Evolutionary conservation across 1,140 invertebrate species (phyloP).

Genomic region (Rhyzopertha dominica): DNA sequence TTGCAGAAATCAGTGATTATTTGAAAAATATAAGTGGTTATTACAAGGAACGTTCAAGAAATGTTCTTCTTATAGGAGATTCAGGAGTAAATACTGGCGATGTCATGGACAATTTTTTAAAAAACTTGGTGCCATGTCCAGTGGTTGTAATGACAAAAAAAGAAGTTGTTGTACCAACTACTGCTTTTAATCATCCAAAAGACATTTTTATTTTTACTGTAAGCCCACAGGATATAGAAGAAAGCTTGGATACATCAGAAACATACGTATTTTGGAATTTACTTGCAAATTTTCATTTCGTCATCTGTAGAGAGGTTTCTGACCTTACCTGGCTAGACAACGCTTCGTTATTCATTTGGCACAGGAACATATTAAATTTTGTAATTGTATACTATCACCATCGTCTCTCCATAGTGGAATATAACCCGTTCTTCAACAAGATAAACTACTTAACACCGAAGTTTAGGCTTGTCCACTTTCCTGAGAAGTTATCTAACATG

Average conservation of each 20-base stretch:
- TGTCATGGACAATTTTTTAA: too few relatives aligned
- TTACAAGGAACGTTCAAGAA: too few relatives aligned
- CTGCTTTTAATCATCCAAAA: too few relatives aligned
- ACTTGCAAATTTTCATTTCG: conserved; percentile 2
- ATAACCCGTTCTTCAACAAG: conserved; percentile 1
- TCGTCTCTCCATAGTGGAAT: not conserved
- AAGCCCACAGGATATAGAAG: not conserved
- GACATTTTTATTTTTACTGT: not conserved
- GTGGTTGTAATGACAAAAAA: too few relatives aligned
- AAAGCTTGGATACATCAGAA: conserved; percentile 1
- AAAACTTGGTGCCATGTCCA: not conserved
- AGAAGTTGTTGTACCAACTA: too few relatives aligned
- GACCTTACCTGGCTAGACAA: conserved; percentile 1
- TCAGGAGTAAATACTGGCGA: too few relatives aligned
- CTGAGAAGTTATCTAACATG: conserved; percentile 9
- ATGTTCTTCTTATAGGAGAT: too few relatives aligned
- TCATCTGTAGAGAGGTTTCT: not conserved
- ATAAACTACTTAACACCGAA: conserved; percentile 1
- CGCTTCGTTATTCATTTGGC: not conserved
- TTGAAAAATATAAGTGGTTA: too few relatives aligned
- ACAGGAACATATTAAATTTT: conserved; percentile 8
- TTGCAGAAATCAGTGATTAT: too few relatives aligned
- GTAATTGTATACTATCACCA: not conserved
- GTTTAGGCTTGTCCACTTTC: not conserved
- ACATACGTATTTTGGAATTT: not conserved